These are phyloP conservation scores for Apostichopus parvimensis DNA, from an alignment of 35 echinoderm and acorn worm genomes.

Conservation along the genomic window DNA sequence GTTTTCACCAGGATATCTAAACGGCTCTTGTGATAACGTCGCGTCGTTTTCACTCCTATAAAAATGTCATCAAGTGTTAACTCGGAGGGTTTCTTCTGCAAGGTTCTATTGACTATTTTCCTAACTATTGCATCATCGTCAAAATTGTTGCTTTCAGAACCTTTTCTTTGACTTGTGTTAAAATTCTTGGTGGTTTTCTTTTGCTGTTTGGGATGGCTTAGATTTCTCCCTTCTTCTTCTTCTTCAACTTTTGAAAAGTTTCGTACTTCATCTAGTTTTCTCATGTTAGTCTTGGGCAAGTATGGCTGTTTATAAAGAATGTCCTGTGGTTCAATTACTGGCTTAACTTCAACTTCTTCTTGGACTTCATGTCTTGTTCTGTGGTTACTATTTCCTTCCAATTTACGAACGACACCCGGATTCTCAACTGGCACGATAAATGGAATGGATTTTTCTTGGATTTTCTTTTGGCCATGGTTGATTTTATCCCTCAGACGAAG, in stretches of 20 bases:
- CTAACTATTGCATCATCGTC: neutral
- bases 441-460: constrained; percentile 20
- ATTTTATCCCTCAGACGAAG: neutral
- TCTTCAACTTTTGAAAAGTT: constrained; percentile 35
- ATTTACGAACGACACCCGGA: constrained; percentile 1
- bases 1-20: constrained; percentile 75
- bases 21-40: constrained; percentile 66
- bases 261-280: constrained; percentile 39
- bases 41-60: constrained; percentile 95
- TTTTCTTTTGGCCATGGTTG: neutral
- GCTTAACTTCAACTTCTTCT: neutral
- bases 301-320: neutral
- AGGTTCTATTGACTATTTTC: neutral
- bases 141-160: neutral
- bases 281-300: constrained; percentile 46
- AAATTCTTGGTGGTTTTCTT: neutral
- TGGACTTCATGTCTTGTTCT: neutral
- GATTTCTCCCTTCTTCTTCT: neutral
- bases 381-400: neutral
- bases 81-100: neutral
- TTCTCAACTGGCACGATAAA: constrained; percentile 24
- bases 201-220: neutral
- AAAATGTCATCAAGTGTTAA: constrained; percentile 72
- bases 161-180: neutral
- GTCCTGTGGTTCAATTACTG: neutral